Evolutionary conservation across 2,797 vertebrate species (phyloP).

Genomic region (Melanotaenia nigrans): DNA sequence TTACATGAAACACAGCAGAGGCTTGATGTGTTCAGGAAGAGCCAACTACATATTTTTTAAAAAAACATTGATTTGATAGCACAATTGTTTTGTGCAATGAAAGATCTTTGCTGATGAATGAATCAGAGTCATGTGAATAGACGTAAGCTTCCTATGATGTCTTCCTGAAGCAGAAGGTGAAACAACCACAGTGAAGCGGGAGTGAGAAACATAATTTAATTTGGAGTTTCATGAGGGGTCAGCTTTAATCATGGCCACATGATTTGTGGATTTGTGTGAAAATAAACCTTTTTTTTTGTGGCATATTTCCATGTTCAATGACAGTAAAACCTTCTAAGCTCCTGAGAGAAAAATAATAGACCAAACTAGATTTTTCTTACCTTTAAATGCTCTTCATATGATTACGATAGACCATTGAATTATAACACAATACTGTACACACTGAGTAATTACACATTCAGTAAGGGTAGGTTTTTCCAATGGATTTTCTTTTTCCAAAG

Average conservation of each 20-base stretch:
- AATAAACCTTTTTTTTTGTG: background rate
- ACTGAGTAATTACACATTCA: background rate
- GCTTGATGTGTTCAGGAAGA: constrained; percentile 32
- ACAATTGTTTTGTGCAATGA: constrained; percentile 1
- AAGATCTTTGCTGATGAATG: constrained; percentile 12
- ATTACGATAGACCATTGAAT: background rate
- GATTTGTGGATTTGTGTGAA: background rate
- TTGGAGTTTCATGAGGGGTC: too few species aligned
- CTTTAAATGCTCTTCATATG: background rate
- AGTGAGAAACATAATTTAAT: too few species aligned
- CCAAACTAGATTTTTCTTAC: background rate
- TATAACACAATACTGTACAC: background rate
- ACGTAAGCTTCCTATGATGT: background rate
- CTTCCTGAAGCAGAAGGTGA: background rate
- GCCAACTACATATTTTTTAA: constrained; percentile 28
- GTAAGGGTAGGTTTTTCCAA: background rate
- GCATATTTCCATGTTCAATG: background rate
- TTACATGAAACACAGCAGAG: constrained; percentile 32
- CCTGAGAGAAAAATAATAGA: background rate
- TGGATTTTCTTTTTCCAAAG: background rate
- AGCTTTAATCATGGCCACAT: too few species aligned
- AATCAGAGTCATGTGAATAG: constrained; percentile 23
- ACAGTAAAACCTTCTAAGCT: background rate
- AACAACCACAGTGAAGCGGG: too few species aligned
- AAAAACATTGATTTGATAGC: constrained; percentile 20